These are phyloP conservation scores for Sylvilagus floridanus DNA, from an alignment of 2,797 vertebrate species.

Conservation along the genomic window DNA sequence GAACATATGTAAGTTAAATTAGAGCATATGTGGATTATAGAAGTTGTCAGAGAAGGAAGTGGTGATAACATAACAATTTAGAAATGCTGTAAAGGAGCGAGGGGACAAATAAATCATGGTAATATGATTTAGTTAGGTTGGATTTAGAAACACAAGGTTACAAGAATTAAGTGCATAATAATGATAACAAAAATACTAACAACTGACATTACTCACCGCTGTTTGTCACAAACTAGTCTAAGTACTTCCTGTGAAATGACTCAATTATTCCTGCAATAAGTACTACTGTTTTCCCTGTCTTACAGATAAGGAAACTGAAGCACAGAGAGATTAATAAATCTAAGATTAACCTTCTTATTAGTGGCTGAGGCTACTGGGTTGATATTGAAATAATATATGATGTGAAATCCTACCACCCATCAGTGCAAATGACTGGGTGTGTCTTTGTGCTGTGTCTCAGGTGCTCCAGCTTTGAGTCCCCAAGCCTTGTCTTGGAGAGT, in stretches of 20 bases:
- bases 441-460: not conserved
- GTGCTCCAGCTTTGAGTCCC: not conserved
- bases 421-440: not conserved
- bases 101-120: constrained; percentile 63
- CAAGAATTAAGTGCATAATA: constrained; percentile 6
- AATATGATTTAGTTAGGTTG: constrained; percentile 45
- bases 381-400: not conserved
- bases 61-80: constrained; percentile 77
- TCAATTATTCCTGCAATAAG: not conserved
- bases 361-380: not conserved
- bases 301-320: constrained; percentile 25
- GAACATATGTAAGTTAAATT: constrained; percentile 79
- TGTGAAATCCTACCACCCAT: not conserved
- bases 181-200: not conserved
- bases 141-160: constrained; percentile 29
- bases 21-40: constrained; percentile 73
- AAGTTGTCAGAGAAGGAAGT: constrained; percentile 69
- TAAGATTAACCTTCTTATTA: not conserved
- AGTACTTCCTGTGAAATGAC: not conserved
- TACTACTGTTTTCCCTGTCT: not conserved
- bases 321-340: not conserved
- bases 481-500: not conserved
- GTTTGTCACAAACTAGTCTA: not conserved
- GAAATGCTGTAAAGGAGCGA: constrained; percentile 63
- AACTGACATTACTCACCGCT: not conserved